These are phyloP conservation scores for Eulemur rubriventer DNA, from an alignment of 2,797 vertebrate species.

Conservation along the genomic window DNA sequence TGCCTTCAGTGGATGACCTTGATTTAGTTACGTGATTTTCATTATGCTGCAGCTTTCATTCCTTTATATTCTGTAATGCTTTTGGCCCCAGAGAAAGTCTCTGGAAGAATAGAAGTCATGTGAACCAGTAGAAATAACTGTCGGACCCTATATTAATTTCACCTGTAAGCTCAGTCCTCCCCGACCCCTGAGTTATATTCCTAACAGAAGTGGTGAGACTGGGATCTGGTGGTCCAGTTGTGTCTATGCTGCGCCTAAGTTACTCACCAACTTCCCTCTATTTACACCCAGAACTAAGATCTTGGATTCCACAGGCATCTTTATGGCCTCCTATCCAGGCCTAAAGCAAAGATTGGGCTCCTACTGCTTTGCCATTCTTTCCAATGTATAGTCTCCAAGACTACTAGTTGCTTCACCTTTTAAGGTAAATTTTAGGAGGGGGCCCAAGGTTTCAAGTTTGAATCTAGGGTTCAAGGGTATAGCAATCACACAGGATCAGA, in stretches of 20 bases:
- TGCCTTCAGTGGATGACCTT: constrained; percentile 34
- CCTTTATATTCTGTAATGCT: neutral
- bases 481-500: neutral
- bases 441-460: neutral
- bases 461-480: neutral
- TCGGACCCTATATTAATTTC: constrained; percentile 17
- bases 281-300: neutral
- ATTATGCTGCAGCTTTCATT: neutral
- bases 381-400: neutral
- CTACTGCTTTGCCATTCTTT: neutral
- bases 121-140: neutral
- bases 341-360: neutral
- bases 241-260: neutral
- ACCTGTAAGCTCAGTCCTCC: neutral
- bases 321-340: neutral
- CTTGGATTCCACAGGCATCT: neutral
- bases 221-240: neutral
- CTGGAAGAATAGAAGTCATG: neutral
- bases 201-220: neutral
- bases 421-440: neutral
- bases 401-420: neutral
- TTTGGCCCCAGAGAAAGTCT: neutral
- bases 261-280: neutral
- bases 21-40: constrained; percentile 38
- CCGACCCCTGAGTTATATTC: neutral